Base-by-base conservation (phyloP, 2,797 vertebrate species). In the Tadarida brasiliensis region DNA sequence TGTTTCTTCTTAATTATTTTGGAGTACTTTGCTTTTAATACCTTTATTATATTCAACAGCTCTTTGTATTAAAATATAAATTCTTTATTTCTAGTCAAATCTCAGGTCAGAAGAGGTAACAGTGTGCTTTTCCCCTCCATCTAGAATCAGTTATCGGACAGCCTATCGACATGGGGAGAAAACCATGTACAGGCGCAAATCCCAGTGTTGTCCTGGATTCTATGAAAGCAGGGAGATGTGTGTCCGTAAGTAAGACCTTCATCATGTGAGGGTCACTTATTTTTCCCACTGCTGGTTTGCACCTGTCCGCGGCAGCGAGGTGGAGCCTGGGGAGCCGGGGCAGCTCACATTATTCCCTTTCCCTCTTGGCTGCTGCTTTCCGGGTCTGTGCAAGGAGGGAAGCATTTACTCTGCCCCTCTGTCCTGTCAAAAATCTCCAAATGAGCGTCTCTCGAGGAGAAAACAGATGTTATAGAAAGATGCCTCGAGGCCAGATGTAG, bases 171-270 rank as follows among this genome's bases (percentile, higher is more conserved):
- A 99, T 86, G 99, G 99, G 83, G 99, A 99, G 95, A 99, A 99
- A 98, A 99, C 99, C 0, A 99, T 99, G 99, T 99, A 99, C 86
- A 98, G 99, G 16, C 99, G 99, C 92, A 99, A 99, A 97, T 99
- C 99, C 44, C 99, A 99, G 98, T 99, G 99, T 97, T 99, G 99
- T 91, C 99, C 99, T 1, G 99, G 99, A 82, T 99, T 99, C 98
- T 99, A 98, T 26, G 99, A 99, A 98, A 99, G 98, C 92, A 98
- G 98, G 71, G 99, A 99, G 84, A 98, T 98, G 97, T 99, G 99
- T 98, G 98, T 99, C 96, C 99, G 99, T 99, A 98, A 99, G 99
- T 99, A 96, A 86, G 2, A 70, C 80, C 73, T 93, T 78, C 59
- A 19, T 63, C 33, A 28, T 95, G 86, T 89, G 44, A 73, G 33